A percentile compares a stretch with the other conserved stretches of the same genome.
phyloP scores from a whole-genome alignment of 2,113 vertebrate species.

The Erythrolamprus reginae region DNA sequence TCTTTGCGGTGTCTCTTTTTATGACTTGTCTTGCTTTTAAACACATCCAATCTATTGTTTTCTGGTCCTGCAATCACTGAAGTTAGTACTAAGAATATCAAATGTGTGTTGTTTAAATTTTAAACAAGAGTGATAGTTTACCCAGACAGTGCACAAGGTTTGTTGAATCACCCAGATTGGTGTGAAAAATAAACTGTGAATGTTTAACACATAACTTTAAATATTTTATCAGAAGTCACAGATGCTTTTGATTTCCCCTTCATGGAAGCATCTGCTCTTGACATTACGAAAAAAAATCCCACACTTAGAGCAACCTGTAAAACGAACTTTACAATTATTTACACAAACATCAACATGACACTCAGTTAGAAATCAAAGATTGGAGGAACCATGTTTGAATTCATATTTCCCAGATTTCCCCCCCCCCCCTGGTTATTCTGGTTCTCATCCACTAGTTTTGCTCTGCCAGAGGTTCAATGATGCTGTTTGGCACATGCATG shows the following conservation, averaged over 20 bases:
- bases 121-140: slow-evolving; percentile 47
- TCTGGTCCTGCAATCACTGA: slow-evolving; percentile 40
- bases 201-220: slow-evolving; percentile 42
- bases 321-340: slow-evolving; percentile 16
- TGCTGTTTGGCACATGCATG: not conserved
- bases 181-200: slow-evolving; percentile 34
- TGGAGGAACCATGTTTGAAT: not conserved
- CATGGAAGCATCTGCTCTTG: slow-evolving; percentile 1
- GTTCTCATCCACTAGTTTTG: not conserved
- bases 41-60: slow-evolving; percentile 40
- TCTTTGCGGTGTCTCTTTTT: slow-evolving; percentile 43
- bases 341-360: slow-evolving; percentile 15
- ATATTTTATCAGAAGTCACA: slow-evolving; percentile 39
- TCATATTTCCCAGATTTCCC: not conserved
- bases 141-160: slow-evolving; percentile 14
- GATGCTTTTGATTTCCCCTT: slow-evolving; percentile 29
- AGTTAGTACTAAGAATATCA: slow-evolving; percentile 48
- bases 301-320: slow-evolving; percentile 11
- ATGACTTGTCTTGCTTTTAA: slow-evolving; percentile 57
- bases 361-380: not conserved
- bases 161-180: slow-evolving; percentile 21
- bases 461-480: not conserved
- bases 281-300: not conserved
- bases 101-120: slow-evolving; percentile 57
- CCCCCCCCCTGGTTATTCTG: too few species aligned